Base-by-base conservation (phyloP, 1,140 invertebrate species). In the Chrysoperla carnea region DNA sequence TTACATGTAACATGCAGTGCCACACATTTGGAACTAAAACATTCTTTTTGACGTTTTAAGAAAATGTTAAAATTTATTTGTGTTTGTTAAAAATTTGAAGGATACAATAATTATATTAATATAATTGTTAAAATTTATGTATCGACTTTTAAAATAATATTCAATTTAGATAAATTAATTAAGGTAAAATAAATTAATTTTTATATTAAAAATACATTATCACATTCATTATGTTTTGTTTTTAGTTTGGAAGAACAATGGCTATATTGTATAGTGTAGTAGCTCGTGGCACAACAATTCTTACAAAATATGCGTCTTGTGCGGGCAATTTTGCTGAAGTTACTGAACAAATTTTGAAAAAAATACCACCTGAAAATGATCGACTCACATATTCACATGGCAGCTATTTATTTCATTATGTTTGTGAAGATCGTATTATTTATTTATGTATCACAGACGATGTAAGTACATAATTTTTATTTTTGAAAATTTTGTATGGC, bases 401-500 rank as follows among this genome's bases (percentile, higher is more conserved):
- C 51, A 86, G 80, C 53, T 94, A 89, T 62, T 62, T 93, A 37
- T 94, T 93, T 58, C 88, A 94, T 61, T 95, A 93, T 53, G 78
- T 90, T 43, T 78, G 76, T 47, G 84, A 93, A 63, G 78, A 89
- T 55, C 70, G 75, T 53, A 76, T 94, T 47, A 76, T 92, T 52
- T 94, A 89, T 60, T 78, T 95, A 64, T 93, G 89, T 53, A 93
- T 94, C 39, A 90, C 89, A 42, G 89, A 94, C 67, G 86, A 92
- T 73, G 89, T 93, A 74, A 79, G 84, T 12, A 7, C 15, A 37
- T 37, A 37, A 37, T 6, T 7, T 37, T 37, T 17, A 3, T 13
- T 11, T 17, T 38, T 17, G 14, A 38, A 3, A 27, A 17, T 4
- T 11, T 38, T 38, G 2, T 15, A 4, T 38, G 17, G 17, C 17